Conservation (phyloP, 2,113 vertebrate species). For the Bettongia penicillata region DNA sequence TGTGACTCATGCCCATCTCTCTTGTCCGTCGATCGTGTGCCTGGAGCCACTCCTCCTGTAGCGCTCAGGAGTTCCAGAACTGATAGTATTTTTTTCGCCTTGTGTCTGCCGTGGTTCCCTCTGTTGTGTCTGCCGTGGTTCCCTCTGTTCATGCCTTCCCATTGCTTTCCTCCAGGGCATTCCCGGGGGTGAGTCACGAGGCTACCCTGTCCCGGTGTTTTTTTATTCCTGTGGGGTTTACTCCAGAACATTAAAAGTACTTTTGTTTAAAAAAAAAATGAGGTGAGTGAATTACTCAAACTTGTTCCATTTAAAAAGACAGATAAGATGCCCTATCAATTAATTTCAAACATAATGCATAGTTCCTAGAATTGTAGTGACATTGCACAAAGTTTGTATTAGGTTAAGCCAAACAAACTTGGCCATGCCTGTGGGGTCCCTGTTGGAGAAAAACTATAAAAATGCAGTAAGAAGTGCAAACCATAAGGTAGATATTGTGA, state of each 20-base stretch:
- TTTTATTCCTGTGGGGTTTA: slow-evolving; percentile 81
- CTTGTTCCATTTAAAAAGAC: too few species aligned
- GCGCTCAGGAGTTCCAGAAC: slow-evolving; percentile 78
- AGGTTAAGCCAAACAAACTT: too few species aligned
- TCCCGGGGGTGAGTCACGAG: slow-evolving; percentile 70
- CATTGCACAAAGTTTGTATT: too few species aligned
- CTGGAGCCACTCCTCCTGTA: slow-evolving; percentile 80
- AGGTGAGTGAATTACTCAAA: too few species aligned
- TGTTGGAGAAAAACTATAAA: too few species aligned
- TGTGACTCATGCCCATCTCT: slow-evolving; percentile 74
- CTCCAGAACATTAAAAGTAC: slow-evolving; percentile 85
- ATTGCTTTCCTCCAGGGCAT: slow-evolving; percentile 67
- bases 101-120: slow-evolving; percentile 74
- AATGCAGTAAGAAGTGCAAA: too few species aligned
- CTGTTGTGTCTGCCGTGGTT: slow-evolving; percentile 74
- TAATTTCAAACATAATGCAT: too few species aligned
- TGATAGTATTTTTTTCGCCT: slow-evolving; percentile 78
- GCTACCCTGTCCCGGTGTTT: slow-evolving; percentile 78
- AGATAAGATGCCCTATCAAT: too few species aligned
- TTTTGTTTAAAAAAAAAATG: slow-evolving; percentile 70
- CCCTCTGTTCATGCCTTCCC: slow-evolving; percentile 71
- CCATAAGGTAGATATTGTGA: too few species aligned
- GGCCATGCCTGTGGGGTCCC: too few species aligned
- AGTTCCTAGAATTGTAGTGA: too few species aligned
- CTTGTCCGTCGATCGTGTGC: slow-evolving; percentile 76